Conservation (phyloP, 2,113 vertebrate species). For the Eptesicus fuscus region DNA sequence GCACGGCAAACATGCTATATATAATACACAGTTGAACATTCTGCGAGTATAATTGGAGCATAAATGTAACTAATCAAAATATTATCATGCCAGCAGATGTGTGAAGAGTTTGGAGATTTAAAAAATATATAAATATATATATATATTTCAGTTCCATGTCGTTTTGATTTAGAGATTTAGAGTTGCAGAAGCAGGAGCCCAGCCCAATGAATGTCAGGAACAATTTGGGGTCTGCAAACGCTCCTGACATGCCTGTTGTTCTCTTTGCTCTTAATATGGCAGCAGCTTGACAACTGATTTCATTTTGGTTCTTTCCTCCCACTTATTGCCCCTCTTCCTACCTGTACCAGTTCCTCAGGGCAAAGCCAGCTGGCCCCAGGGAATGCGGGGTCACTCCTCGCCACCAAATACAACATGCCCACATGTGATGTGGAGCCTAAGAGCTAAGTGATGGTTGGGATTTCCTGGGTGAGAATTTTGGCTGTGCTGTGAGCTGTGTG, state of each 20-base stretch:
- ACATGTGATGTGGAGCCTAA: background rate
- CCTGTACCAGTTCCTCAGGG: background rate
- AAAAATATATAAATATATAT: constrained; percentile 17
- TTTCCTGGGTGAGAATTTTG: background rate
- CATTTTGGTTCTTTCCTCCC: constrained; percentile 31
- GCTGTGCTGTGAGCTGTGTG: background rate
- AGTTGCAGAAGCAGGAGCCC: constrained; percentile 48
- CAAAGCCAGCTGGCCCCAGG: background rate
- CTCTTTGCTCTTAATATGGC: background rate
- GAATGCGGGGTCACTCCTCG: background rate
- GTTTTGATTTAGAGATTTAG: constrained; percentile 59
- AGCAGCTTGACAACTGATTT: background rate
- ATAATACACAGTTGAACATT: constrained; percentile 70
- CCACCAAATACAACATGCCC: fast-evolving
- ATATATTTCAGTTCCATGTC: constrained; percentile 63
- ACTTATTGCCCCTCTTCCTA: background rate
- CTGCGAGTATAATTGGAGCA: constrained; percentile 69
- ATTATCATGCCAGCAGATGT: constrained; percentile 74
- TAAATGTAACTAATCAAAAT: constrained; percentile 76
- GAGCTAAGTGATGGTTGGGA: background rate
- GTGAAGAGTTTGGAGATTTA: constrained; percentile 64
- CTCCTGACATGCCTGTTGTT: background rate
- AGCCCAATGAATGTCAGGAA: constrained; percentile 32
- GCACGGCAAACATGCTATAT: constrained; percentile 55
- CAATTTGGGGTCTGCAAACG: constrained; percentile 36